Conservation (phyloP, 2,113 vertebrate genomes). For the Chlorodrepanis virens region DNA sequence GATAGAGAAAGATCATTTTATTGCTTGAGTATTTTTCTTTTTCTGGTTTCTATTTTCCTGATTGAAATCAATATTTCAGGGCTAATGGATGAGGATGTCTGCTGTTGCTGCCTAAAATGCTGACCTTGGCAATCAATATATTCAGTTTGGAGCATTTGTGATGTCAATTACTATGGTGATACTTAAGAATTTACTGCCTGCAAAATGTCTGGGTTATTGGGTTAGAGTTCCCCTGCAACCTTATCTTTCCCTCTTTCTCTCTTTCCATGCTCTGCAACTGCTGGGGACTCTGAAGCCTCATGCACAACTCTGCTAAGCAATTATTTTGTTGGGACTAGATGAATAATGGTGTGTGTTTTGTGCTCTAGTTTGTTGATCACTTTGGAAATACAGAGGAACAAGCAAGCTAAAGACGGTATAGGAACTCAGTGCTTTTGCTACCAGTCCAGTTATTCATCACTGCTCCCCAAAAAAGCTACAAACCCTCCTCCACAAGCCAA, state of each 20-base stretch:
- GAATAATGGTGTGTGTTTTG: background rate
- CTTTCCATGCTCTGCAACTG: background rate
- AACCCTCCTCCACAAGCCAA: no score
- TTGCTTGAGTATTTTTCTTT: slow-evolving; percentile 49
- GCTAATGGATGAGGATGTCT: slow-evolving; percentile 58
- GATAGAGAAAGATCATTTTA: slow-evolving; percentile 60
- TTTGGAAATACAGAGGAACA: background rate
- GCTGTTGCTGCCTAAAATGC: slow-evolving; percentile 42
- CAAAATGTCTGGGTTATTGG: slow-evolving; percentile 42
- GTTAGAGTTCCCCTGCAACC: slow-evolving; percentile 17
- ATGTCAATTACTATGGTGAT: slow-evolving; percentile 48
- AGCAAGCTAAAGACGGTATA: background rate
- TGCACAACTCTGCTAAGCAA: background rate
- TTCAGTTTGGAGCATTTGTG: slow-evolving; percentile 52
- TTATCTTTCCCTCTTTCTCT: slow-evolving; percentile 19
- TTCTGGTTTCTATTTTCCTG: slow-evolving; percentile 46
- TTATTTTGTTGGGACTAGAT: slow-evolving; percentile 35
- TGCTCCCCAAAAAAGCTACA: background rate
- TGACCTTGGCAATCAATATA: slow-evolving; percentile 67
- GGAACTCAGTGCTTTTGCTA: background rate
- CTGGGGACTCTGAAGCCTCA: background rate
- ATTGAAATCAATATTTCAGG: slow-evolving; percentile 63
- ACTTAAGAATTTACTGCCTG: slow-evolving; percentile 30
- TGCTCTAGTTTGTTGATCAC: slow-evolving; percentile 15
- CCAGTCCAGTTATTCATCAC: background rate